These are phyloP conservation scores for Zaprionus taronus DNA, from an alignment of 1,140 invertebrate species.

Conservation along the genomic window DNA sequence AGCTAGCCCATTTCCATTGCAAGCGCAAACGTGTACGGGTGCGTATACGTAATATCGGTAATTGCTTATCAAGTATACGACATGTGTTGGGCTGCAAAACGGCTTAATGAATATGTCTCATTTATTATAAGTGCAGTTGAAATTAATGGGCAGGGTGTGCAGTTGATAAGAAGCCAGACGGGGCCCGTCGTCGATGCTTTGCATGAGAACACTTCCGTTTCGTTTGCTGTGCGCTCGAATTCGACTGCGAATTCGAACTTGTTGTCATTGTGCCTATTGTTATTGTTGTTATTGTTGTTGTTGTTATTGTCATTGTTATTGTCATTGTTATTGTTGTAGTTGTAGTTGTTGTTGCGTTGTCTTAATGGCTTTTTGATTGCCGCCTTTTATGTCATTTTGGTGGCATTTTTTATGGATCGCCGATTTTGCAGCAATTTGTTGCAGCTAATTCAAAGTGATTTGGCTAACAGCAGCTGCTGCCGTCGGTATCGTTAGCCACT, in stretches of 20 bases:
- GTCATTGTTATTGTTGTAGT: background rate
- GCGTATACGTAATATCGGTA: constrained; percentile 38
- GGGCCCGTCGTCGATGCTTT: background rate
- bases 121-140: constrained; percentile 12
- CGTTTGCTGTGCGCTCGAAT: background rate
- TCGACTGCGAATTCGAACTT: background rate
- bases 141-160: constrained; percentile 20
- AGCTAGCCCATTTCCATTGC: background rate
- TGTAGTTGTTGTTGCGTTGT: background rate
- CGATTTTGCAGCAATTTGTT: constrained; percentile 34
- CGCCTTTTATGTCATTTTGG: constrained; percentile 20
- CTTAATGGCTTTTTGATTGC: constrained; percentile 34
- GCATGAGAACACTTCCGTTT: constrained; percentile 31
- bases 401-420: constrained; percentile 2
- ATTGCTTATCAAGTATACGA: constrained; percentile 28
- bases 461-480: constrained; percentile 9
- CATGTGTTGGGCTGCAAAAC: background rate
- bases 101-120: constrained; percentile 3
- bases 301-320: background rate
- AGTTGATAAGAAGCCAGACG: constrained; percentile 12
- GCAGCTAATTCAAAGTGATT: constrained; percentile 30
- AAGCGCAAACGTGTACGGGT: constrained; percentile 1
- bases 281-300: background rate
- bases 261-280: constrained; percentile 27
- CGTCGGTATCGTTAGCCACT: constrained; percentile 15